Evolutionary conservation across 2,113 vertebrate species (phyloP), one percentile per base, ranked within the genome.

Genomic region (Lagopus muta): DNA sequence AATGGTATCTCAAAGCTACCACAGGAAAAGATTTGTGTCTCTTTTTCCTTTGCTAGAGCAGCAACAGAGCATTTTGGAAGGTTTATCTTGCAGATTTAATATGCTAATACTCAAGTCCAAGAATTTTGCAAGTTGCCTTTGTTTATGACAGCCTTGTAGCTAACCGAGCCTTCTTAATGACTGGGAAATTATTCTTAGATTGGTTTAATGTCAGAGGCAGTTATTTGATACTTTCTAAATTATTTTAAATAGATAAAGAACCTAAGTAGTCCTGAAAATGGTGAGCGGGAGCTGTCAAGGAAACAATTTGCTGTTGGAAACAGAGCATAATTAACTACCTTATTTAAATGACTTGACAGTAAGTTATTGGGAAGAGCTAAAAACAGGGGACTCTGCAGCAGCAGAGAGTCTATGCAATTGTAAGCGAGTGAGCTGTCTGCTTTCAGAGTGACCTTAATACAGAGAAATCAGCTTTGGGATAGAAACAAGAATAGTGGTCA

Each of bases 221-320:
- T 82, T 93, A 93, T 70, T 85, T 91, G 65, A 77, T 60, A 60
- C 55, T 82, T 95, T 92, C 42, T 77, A 78, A 66, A 78, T 91
- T 77, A 85, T 87, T 94, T 95, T 88, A 34, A 71, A 86, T 89
- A 77, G 60, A 76, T 42, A 62, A 72, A 79, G 36, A 85, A 87
- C 64, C 22, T 85, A 82, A 92, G 93, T 85, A 79, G 36, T 79
- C 16, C 72, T 88, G 69, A 88, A 89, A 89, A 64, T 88, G 79
- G 42, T 96, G 72, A 96, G 92, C 91, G 65, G 91, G 79, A 96
- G 88, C 95, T 93, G 80, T 90, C 83, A 94, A 89, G 86, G 73
- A 94, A 94, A 80, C 34, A 76, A 60, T 82, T 91, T 83, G 69
- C 64, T 91, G 66, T 87, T 93, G 79, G 94, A 71, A 95, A 69